Evolutionary conservation across 1,140 invertebrate genomes (phyloP), one percentile per base, ranked within the genome.

Genomic region (Manduca sexta): DNA sequence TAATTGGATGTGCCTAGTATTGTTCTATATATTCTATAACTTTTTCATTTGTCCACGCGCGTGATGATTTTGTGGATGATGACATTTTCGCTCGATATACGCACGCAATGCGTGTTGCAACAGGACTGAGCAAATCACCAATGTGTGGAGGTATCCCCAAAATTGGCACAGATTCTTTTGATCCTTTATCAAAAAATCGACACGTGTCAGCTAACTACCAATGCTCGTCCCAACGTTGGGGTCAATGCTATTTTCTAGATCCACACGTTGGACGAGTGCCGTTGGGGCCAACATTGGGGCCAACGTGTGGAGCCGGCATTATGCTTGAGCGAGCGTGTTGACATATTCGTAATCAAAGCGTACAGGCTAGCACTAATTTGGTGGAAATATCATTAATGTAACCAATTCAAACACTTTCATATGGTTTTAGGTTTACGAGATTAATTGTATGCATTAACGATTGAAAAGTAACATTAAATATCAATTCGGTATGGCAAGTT

Each of bases 271-370:
- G 13, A 16, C 21, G 21, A 21, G 21, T 15, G 17, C 13, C 37
- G 37, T 38, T 38, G 37, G 37, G 37, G 37, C 37, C 37, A 38
- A 38, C 37, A 14, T 38, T 38, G 37, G 37, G 37, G 37, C 37
- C 37, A 38, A 38, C 37, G 37, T 38, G 37, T 38, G 37, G 37
- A 38, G 37, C 37, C 37, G 37, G 37, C 37, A 3, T 38, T 11
- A 18, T 3, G 39, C 21, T n/a, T 21, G 18, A 21, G n/a, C n/a
- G n/a, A n/a, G n/a, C n/a, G n/a, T n/a, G n/a, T n/a, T n/a, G n/a
- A n/a, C n/a, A n/a, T n/a, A n/a, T n/a, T n/a, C n/a, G n/a, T n/a
- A n/a, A n/a, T n/a, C n/a, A n/a, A n/a, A n/a, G n/a, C n/a, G n/a
- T n/a, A n/a, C n/a, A n/a, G n/a, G n/a, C n/a, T n/a, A n/a, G n/a